Percentiles rank a stretch among this genome's conserved stretches.
These are phyloP conservation scores for Chiridota heheva DNA, from an alignment of 35 echinoderm and acorn worm genomes.

Conservation along the genomic window DNA sequence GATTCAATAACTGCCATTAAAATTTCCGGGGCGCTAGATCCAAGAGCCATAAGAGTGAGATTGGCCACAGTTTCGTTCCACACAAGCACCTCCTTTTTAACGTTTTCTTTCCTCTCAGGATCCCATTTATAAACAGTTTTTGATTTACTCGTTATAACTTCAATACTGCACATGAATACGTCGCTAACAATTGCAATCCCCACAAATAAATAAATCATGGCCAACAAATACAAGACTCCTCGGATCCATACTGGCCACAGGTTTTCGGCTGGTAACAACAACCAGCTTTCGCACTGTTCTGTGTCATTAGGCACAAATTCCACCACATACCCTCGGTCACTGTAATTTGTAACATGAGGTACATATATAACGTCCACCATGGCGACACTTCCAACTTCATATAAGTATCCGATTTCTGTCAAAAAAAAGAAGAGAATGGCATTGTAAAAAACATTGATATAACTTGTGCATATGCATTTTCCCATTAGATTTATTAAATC, in stretches of 20 bases:
- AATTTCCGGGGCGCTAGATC: constrained; percentile 96
- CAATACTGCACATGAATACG: constrained; percentile 99
- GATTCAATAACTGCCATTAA: constrained; percentile 73
- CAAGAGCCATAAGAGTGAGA: constrained; percentile 92
- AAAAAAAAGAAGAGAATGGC: too few species aligned
- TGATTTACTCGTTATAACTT: constrained; percentile 95
- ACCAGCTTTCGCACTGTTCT: constrained; percentile 68
- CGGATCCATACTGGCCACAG: constrained; percentile 82
- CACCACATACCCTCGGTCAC: constrained; percentile 63
- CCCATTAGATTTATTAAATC: too few species aligned
- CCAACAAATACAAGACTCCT: constrained; percentile 64
- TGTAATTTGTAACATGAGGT: too few species aligned
- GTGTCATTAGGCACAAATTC: constrained; percentile 32
- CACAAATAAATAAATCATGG: constrained; percentile 89
- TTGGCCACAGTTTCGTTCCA: constrained; percentile 99
- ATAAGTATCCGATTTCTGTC: too few species aligned
- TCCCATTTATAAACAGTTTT: constrained; percentile 85
- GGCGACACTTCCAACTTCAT: too few species aligned
- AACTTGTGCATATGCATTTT: too few species aligned
- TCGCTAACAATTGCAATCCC: constrained; percentile 96
- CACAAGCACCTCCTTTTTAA: constrained; percentile 81
- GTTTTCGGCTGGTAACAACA: constrained; percentile 94
- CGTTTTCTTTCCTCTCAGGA: constrained; percentile 66
- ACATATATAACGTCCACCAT: too few species aligned
- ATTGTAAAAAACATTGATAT: too few species aligned